Evolutionary conservation across 2,113 vertebrate genomes (phyloP).

Genomic region (Engystomops pustulosus): DNA sequence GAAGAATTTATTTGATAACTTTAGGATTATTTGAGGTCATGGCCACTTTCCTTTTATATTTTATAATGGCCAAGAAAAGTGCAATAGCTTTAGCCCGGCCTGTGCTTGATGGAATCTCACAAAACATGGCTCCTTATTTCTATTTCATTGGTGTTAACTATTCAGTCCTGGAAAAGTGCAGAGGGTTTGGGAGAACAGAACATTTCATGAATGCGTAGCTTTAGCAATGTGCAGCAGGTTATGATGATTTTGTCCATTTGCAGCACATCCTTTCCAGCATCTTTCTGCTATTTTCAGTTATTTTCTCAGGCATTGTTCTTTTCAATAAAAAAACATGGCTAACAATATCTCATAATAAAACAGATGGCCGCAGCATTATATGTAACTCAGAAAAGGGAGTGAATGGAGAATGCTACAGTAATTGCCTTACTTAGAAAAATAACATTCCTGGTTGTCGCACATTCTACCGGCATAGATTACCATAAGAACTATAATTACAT

Average conservation of each 20-base stretch:
- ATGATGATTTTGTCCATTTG: conserved; percentile 30
- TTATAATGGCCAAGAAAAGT: too few species aligned
- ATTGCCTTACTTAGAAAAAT: conserved; percentile 54
- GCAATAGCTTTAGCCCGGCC: background rate
- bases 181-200: background rate
- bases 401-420: conserved; percentile 54
- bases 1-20: too few species aligned
- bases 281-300: conserved; percentile 56
- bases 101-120: background rate
- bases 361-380: conserved; percentile 46
- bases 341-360: conserved; percentile 55
- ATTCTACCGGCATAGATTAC: conserved; percentile 32
- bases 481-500: conserved; percentile 36
- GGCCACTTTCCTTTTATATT: too few species aligned
- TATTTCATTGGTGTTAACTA: conserved; percentile 29
- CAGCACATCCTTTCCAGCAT: conserved; percentile 51
- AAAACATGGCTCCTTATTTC: background rate
- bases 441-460: conserved; percentile 43
- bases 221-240: conserved; percentile 1
- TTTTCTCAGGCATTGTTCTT: conserved; percentile 41
- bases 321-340: conserved; percentile 57
- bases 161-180: background rate
- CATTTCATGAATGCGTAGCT: background rate
- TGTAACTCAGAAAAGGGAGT: conserved; percentile 36
- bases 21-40: too few species aligned